Evolutionary conservation across 37 sponge, comb jelly and placozoan species (phyloP).

Genomic region (Hormiphora californensis): DNA sequence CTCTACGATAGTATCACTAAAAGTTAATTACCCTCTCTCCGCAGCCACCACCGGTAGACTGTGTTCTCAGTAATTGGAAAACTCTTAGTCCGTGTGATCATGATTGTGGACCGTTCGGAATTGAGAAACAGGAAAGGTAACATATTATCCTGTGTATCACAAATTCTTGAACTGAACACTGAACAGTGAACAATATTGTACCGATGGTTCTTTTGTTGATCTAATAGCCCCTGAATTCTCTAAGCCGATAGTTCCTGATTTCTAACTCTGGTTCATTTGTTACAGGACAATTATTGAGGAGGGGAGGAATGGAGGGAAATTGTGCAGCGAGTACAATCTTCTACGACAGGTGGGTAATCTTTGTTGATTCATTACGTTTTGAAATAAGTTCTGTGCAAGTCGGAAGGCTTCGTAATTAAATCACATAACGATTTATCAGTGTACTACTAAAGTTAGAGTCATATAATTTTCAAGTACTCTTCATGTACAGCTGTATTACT

Average conservation of each 20-base stretch:
- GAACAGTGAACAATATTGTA: too few species aligned
- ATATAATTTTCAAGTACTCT: neutral
- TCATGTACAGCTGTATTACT: neutral
- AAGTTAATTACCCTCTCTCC: too few species aligned
- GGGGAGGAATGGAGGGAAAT: conserved; percentile 40
- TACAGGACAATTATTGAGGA: conserved; percentile 6
- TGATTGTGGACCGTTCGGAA: conserved; percentile 13
- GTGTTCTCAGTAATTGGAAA: conserved; percentile 1
- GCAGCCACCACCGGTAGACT: conserved; percentile 34
- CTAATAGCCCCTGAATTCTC: neutral
- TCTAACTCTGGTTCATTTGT: neutral
- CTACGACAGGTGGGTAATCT: conserved; percentile 2
- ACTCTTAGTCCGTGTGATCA: neutral
- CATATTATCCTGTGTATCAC: neutral
- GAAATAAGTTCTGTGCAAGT: too few species aligned
- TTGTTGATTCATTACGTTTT: neutral
- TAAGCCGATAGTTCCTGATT: too few species aligned
- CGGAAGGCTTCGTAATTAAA: too few species aligned
- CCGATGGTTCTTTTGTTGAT: neutral
- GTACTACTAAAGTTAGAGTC: too few species aligned
- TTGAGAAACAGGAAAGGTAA: conserved; percentile 16
- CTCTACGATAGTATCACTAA: too few species aligned
- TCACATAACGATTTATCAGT: too few species aligned
- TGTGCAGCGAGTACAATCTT: neutral
- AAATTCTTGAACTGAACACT: too few species aligned